phyloP scores from a whole-genome alignment of 2,113 vertebrate genomes.

The Hemichromis elongatus region DNA sequence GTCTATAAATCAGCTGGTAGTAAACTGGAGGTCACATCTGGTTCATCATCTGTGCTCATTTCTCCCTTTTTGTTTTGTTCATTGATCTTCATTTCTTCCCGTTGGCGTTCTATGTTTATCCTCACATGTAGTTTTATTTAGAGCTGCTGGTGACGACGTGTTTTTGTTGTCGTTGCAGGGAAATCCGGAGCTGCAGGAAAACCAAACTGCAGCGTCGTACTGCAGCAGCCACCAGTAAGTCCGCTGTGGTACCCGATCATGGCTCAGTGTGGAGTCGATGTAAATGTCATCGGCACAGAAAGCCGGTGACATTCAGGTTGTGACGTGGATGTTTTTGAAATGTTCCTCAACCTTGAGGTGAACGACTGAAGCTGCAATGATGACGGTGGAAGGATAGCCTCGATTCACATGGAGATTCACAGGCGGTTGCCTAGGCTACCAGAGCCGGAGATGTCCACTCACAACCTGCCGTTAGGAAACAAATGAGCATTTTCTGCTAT shows the following conservation, averaged over 20 bases:
- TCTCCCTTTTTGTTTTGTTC: not conserved
- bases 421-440: not conserved
- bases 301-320: not conserved
- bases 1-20: not conserved
- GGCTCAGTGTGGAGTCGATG: not conserved
- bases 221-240: constrained; percentile 29
- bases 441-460: not conserved
- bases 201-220: not conserved
- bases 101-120: not conserved
- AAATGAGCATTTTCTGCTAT: not conserved
- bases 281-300: not conserved
- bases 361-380: not conserved
- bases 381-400: not conserved
- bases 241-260: not conserved
- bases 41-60: not conserved
- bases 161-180: constrained; percentile 9
- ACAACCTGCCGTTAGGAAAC: not conserved
- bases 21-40: not conserved
- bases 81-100: not conserved
- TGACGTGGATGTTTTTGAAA: not conserved
- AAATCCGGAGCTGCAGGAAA: not conserved
- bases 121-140: not conserved
- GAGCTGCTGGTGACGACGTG: not conserved
- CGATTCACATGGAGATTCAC: not conserved
- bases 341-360: not conserved